phyloP scores from a whole-genome alignment of 2,113 vertebrate genomes.

The Heterotis niloticus region DNA sequence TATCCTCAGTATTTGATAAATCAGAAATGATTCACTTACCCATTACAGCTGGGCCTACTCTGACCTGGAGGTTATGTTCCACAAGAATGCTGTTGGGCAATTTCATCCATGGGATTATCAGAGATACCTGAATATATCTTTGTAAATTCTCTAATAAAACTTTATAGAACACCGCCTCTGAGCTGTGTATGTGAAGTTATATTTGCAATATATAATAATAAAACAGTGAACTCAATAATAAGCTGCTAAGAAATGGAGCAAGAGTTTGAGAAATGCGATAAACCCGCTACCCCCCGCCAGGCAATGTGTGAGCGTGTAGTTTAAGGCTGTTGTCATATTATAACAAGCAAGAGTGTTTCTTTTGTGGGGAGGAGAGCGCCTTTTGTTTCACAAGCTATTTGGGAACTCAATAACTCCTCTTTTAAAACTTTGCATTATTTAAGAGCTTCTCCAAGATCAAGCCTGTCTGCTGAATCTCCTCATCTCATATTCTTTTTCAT shows the following conservation, averaged over 20 bases:
- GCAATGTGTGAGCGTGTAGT: slow-evolving; percentile 6
- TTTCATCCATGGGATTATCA: too few relatives aligned
- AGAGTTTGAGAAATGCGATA: slow-evolving; percentile 9
- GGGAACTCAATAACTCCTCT: slow-evolving; percentile 27
- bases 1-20: too few relatives aligned
- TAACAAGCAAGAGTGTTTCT: slow-evolving; percentile 5
- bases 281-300: neutral
- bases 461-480: slow-evolving; percentile 22
- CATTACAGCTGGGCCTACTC: too few relatives aligned
- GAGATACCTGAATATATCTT: too few relatives aligned
- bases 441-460: slow-evolving; percentile 28
- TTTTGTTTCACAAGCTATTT: slow-evolving; percentile 26
- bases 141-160: too few relatives aligned
- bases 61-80: too few relatives aligned
- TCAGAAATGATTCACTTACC: too few relatives aligned
- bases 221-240: slow-evolving; percentile 15
- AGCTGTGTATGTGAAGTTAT: too few relatives aligned
- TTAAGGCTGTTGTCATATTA: slow-evolving; percentile 14
- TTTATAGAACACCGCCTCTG: too few relatives aligned
- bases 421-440: slow-evolving; percentile 33
- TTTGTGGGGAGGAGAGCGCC: slow-evolving; percentile 8
- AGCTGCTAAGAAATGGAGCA: slow-evolving; percentile 11
- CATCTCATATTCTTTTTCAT: slow-evolving; percentile 30
- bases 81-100: too few relatives aligned
- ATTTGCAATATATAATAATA: too few relatives aligned